Conservation (phyloP, 2,113 vertebrate genomes). For the Scytalopus superciliaris region DNA sequence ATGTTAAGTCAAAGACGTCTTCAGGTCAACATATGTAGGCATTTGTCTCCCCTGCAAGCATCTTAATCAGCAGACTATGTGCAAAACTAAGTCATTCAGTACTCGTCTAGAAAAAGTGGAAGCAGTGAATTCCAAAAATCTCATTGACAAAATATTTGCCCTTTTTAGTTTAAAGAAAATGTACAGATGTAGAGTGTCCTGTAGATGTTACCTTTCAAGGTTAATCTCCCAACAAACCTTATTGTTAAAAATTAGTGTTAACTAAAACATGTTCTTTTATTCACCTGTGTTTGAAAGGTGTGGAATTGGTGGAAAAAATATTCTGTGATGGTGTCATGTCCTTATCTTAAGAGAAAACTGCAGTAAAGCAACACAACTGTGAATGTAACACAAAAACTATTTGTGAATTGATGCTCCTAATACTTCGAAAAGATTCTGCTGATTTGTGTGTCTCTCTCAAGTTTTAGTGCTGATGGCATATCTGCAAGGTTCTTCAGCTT, state of each 20-base stretch:
- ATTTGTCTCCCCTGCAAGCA: neutral
- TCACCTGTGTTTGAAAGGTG: neutral
- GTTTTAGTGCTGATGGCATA: neutral
- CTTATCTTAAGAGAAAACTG: neutral
- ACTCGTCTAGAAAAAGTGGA: neutral
- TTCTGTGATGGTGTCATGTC: neutral
- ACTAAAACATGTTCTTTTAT: neutral
- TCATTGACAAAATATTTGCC: neutral
- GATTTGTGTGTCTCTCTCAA: fast-evolving
- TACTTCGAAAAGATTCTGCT: neutral
- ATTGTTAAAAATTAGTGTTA: neutral
- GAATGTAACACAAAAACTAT: neutral
- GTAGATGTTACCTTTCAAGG: neutral
- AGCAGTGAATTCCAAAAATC: neutral
- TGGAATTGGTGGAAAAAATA: neutral
- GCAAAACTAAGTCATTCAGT: neutral
- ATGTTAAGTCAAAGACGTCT: neutral
- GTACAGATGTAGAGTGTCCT: neutral
- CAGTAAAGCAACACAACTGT: neutral
- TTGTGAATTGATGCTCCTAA: neutral
- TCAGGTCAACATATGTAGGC: neutral
- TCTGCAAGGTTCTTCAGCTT: neutral
- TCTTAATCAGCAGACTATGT: neutral
- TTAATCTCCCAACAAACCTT: neutral
- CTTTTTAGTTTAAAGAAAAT: neutral